Conservation (phyloP, 2,113 vertebrate species). For the Pitta sordida region DNA sequence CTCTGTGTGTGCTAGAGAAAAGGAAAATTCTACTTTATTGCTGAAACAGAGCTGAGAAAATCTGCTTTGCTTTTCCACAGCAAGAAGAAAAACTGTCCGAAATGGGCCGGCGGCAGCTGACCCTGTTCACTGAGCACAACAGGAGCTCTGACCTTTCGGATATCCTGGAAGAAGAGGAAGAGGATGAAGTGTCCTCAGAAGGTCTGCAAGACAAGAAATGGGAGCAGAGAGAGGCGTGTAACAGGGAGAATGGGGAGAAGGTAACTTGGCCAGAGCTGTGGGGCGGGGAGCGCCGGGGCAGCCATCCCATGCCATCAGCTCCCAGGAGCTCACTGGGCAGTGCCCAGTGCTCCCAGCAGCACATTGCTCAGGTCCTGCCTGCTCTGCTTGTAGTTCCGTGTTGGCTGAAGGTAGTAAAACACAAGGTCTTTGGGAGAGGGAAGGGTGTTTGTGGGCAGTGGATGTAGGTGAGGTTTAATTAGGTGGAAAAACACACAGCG, state of each 20-base stretch:
- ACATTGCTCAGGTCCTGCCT: background rate
- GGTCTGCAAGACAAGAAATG: slow-evolving; percentile 47
- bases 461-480: background rate
- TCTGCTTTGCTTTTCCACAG: background rate
- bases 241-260: slow-evolving; percentile 73
- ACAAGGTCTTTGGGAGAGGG: background rate
- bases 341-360: background rate
- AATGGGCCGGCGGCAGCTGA: slow-evolving; percentile 45
- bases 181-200: slow-evolving; percentile 73
- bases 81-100: slow-evolving; percentile 74
- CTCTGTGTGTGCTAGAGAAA: background rate
- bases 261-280: slow-evolving; percentile 62
- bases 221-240: slow-evolving; percentile 40
- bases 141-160: slow-evolving; percentile 92
- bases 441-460: background rate
- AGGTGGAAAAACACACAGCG: background rate
- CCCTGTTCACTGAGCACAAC: slow-evolving; percentile 82
- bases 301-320: slow-evolving; percentile 50
- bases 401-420: background rate
- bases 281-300: background rate
- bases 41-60: background rate
- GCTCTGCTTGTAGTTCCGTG: background rate
- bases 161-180: slow-evolving; percentile 95
- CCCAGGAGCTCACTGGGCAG: background rate
- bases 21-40: background rate